phyloP scores from a whole-genome alignment of 2,797 vertebrate genomes.

The Melanitta fusca region DNA sequence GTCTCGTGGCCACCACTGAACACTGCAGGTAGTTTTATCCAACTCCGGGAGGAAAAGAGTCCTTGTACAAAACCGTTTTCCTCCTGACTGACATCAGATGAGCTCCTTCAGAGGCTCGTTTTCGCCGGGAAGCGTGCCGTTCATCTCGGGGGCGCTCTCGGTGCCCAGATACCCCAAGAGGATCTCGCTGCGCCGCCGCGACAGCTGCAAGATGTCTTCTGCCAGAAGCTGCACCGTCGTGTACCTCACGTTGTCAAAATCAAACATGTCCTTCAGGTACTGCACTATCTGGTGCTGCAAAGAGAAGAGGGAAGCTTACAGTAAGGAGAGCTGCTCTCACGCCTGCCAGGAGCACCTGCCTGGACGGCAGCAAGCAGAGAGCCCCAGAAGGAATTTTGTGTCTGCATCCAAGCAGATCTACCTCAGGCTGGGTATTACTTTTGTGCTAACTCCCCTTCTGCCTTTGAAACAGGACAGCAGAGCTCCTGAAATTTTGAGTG shows the following conservation, averaged over 20 bases:
- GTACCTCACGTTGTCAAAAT: conserved; percentile 97
- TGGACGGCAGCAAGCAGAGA: background rate
- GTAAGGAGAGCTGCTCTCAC: background rate
- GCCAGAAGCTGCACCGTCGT: conserved; percentile 86
- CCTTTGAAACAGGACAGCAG: background rate
- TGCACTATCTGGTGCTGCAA: conserved; percentile 95
- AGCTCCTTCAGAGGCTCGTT: conserved; percentile 54
- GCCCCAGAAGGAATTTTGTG: background rate
- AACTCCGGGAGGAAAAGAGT: background rate
- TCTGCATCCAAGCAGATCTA: background rate
- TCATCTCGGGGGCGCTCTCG: conserved; percentile 81
- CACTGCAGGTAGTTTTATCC: background rate
- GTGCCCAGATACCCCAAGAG: conserved; percentile 92
- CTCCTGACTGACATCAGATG: conserved; percentile 19
- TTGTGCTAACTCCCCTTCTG: background rate
- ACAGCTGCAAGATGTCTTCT: conserved; percentile 94
- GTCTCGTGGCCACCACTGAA: background rate
- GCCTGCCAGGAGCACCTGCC: background rate
- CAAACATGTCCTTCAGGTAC: conserved; percentile 98
- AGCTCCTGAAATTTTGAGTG: background rate
- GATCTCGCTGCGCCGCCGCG: conserved; percentile 94
- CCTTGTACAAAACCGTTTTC: conserved; percentile 2
- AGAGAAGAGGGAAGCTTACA: background rate
- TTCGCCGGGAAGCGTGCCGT: conserved; percentile 81
- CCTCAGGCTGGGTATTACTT: background rate